These are phyloP conservation scores for Corythornis madagascariensis DNA, from an alignment of 2,113 vertebrate genomes.

Conservation along the genomic window DNA sequence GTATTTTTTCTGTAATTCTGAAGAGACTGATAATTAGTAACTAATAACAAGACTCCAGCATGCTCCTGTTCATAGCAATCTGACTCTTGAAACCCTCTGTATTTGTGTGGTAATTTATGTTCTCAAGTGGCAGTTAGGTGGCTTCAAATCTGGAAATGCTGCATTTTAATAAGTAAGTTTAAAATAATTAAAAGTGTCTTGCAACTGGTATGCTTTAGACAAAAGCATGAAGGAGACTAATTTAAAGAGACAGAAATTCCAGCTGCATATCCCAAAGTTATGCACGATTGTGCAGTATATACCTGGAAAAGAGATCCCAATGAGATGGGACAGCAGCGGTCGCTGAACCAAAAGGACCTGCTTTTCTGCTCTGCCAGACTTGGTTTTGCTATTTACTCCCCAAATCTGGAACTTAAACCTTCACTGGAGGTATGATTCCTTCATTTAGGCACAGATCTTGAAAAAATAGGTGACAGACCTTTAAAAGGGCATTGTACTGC, in stretches of 20 bases:
- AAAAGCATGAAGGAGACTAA: not conserved
- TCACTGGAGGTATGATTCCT: not conserved
- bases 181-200: not conserved
- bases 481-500: not conserved
- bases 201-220: not conserved
- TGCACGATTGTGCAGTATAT: accelerated
- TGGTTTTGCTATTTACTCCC: not conserved
- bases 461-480: not conserved
- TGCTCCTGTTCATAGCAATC: not conserved
- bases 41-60: not conserved
- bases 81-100: not conserved
- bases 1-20: not conserved
- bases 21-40: not conserved
- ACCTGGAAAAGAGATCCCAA: not conserved
- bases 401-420: not conserved
- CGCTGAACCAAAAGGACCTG: not conserved
- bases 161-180: not conserved
- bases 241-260: not conserved
- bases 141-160: not conserved
- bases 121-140: not conserved
- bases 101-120: not conserved
- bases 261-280: not conserved
- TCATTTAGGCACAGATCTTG: not conserved
- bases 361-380: not conserved
- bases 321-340: not conserved